Evolutionary conservation across 2,888 invertebrate species (phyloP).

Genomic region (Dermolepida albohirtum): DNA sequence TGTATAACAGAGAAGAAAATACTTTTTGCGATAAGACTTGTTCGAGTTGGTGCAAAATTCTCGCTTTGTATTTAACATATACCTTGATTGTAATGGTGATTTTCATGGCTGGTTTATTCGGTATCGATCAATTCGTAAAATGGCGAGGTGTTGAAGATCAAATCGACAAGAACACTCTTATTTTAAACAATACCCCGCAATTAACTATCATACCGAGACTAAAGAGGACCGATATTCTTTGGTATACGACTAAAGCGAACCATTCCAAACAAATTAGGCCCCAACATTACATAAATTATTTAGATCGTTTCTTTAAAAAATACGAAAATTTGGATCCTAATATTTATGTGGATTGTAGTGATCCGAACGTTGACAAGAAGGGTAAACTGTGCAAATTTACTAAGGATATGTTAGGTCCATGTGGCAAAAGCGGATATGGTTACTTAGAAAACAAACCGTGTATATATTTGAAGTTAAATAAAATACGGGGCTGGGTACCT

Average conservation of each 20-base stretch:
- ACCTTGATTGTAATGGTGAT: neutral
- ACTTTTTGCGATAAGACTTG: constrained; percentile 18
- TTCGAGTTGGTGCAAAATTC: constrained; percentile 3
- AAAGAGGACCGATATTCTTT: neutral
- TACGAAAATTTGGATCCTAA: constrained; percentile 28
- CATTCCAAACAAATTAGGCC: neutral
- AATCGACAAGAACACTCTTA: neutral
- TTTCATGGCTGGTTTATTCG: neutral
- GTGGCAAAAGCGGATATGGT: constrained; percentile 29
- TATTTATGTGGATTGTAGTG: constrained; percentile 38
- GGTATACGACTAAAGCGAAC: constrained; percentile 10
- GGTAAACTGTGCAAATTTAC: constrained; percentile 33
- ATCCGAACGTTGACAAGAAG: neutral
- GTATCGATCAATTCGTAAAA: neutral
- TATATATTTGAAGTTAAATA: constrained; percentile 35
- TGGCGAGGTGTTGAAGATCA: neutral
- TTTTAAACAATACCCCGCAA: constrained; percentile 11
- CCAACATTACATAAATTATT: constrained; percentile 20
- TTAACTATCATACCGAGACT: constrained; percentile 13
- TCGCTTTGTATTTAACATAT: neutral
- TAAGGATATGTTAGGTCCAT: constrained; percentile 29
- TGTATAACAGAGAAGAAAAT: constrained; percentile 2
- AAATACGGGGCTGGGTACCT: constrained; percentile 32
- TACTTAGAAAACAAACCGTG: constrained; percentile 31
- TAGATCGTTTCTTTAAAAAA: constrained; percentile 27